These are phyloP conservation scores for Gastracanthus pulcherrimus DNA, from an alignment of 2,888 invertebrate genomes.

Conservation along the genomic window DNA sequence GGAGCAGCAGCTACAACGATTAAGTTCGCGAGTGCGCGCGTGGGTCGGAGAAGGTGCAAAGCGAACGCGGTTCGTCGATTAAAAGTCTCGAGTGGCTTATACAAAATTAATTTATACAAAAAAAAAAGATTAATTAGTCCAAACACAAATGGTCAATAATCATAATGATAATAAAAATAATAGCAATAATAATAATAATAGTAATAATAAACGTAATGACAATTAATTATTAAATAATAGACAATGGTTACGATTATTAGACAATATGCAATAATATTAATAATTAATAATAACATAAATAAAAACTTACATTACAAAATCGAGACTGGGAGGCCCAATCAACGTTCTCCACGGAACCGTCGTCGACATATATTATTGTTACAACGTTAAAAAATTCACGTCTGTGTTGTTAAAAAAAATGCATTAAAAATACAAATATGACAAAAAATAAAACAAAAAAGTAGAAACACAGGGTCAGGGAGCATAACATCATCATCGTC, in stretches of 20 bases:
- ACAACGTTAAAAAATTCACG: slow-evolving; percentile 49
- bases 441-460: slow-evolving; percentile 46
- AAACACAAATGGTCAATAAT: slow-evolving; percentile 35
- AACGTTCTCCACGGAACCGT: slow-evolving; percentile 58
- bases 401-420: slow-evolving; percentile 47
- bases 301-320: slow-evolving; percentile 58
- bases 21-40: not conserved
- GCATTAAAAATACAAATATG: slow-evolving; percentile 44
- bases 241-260: slow-evolving; percentile 46
- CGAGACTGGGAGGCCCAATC: slow-evolving; percentile 55
- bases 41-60: slow-evolving; percentile 44
- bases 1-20: slow-evolving; percentile 32
- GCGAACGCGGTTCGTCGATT: slow-evolving; percentile 44
- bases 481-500: slow-evolving; percentile 42
- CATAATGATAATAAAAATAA: slow-evolving; percentile 25
- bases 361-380: slow-evolving; percentile 38
- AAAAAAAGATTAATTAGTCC: slow-evolving; percentile 1
- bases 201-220: slow-evolving; percentile 34
- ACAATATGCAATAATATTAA: slow-evolving; percentile 49
- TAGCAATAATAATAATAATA: slow-evolving; percentile 37
- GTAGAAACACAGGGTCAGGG: slow-evolving; percentile 32
- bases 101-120: slow-evolving; percentile 39
- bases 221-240: slow-evolving; percentile 48
- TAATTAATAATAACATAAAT: slow-evolving; percentile 52
- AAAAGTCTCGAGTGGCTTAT: slow-evolving; percentile 52